Percentiles rank a stretch among this genome's conserved stretches.
Evolutionary conservation across 2,797 vertebrate species (phyloP).

Genomic region (Aulostomus chinensis): DNA sequence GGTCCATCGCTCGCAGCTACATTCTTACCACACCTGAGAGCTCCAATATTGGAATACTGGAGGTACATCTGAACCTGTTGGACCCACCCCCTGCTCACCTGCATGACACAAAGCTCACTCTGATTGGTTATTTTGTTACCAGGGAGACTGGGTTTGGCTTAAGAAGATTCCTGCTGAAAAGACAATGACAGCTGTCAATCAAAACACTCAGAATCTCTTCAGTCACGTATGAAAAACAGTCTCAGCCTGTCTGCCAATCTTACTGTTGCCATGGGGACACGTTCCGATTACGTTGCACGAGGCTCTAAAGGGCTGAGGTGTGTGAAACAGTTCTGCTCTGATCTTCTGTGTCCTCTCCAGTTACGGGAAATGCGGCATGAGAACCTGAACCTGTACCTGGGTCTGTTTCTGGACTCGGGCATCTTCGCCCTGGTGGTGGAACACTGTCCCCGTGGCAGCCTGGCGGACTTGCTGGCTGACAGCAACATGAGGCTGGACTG

Average conservation of each 20-base stretch:
- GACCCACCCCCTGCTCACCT: background rate
- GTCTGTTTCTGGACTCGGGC: conserved; percentile 84
- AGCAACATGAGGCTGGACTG: conserved; percentile 86
- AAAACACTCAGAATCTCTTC: conserved; percentile 57
- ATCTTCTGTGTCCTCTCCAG: conserved; percentile 53
- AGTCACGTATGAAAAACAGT: conserved; percentile 31
- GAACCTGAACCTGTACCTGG: conserved; percentile 87
- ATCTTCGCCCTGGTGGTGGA: conserved; percentile 87
- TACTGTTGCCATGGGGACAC: no score
- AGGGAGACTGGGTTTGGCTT: conserved; percentile 74
- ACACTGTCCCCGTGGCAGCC: conserved; percentile 86
- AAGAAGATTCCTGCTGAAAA: conserved; percentile 71
- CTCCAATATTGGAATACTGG: conserved; percentile 66
- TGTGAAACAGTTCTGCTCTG: no score
- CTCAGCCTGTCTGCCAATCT: no score
- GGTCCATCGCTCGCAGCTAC: conserved; percentile 60
- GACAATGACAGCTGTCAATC: conserved; percentile 27
- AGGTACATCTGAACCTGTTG: conserved; percentile 38
- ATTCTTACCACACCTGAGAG: conserved; percentile 64
- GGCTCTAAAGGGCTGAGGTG: no score
- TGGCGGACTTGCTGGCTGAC: conserved; percentile 86
- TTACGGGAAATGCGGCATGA: conserved; percentile 86
- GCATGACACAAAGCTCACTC: background rate
- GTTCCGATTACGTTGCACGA: no score
- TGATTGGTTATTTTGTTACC: conserved; percentile 17